Percentiles rank a stretch among this genome's conserved stretches.
These are phyloP conservation scores for Plestiodon gilberti DNA, from an alignment of 2,113 vertebrate species.

Conservation along the genomic window DNA sequence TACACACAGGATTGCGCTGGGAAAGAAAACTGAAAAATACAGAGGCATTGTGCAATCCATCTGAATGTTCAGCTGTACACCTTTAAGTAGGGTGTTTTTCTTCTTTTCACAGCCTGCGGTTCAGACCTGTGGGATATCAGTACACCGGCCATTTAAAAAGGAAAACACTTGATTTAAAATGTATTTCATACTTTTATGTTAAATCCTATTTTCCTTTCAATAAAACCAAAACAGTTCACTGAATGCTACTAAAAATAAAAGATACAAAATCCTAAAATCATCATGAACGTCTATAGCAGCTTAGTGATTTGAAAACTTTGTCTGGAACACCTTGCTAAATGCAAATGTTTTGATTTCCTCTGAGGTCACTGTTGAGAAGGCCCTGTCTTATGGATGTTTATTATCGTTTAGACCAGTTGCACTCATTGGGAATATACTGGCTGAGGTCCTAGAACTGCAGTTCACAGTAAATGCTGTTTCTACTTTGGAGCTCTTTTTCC, in stretches of 20 bases:
- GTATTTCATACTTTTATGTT: not conserved
- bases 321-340: not conserved
- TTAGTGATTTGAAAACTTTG: too few species aligned
- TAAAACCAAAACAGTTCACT: not conserved
- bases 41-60: not conserved
- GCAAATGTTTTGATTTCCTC: not conserved
- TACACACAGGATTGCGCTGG: too few species aligned
- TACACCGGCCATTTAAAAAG: not conserved
- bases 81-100: not conserved
- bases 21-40: slow-evolving; percentile 14
- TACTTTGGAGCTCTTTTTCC: not conserved
- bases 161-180: not conserved
- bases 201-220: not conserved
- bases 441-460: not conserved
- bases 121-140: not conserved
- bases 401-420: not conserved
- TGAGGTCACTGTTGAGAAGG: not conserved
- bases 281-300: not conserved
- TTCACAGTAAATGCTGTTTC: not conserved
- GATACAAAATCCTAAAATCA: not conserved
- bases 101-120: not conserved
- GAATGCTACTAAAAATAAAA: not conserved
- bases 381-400: not conserved
- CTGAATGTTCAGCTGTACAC: not conserved
- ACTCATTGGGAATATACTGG: not conserved